Evolutionary conservation across 2,797 vertebrate species (phyloP), one percentile per base, ranked within the genome.

Genomic region (Acrossocheilus wenchowensis): DNA sequence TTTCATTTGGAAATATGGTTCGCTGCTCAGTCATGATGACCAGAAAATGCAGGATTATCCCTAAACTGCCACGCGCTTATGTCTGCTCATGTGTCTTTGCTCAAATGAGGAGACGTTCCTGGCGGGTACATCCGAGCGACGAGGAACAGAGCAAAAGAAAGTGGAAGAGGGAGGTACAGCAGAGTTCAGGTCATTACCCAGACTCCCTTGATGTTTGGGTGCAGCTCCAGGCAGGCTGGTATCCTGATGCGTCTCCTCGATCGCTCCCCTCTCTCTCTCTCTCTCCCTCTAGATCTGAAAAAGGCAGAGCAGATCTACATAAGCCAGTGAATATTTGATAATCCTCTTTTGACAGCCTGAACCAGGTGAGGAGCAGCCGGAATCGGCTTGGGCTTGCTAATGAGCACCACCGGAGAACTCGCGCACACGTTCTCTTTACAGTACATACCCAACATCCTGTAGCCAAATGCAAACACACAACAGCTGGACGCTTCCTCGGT

Each of bases 281-380:
- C 26, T 26, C 26, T 26, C 26, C 64, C 74, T 64, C 74, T 71
- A 68, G 75, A 82, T 85, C 84, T 88, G 64, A 83, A 68, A 84
- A 69, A 88, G 73, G 77, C 69, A 75, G 79, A 82, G 54, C 66
- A 78, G 73, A 87, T 89, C 87, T 90, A 87, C 90, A 89, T 87
- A 91, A 89, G 82, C 50, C 78, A 62, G 87, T 89, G 87, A 90
- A 91, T 90, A 85, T 89, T 91, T 91, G 84, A 91, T 89, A 90
- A 91, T 85, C 83, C 83, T 79, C 81, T 64, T 57, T 71, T 78
- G 85, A 85, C 88, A 89, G 86, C 73, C 74, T 34, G 60, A 83
- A 86, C 74, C 83, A 87, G 79, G 83, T 69, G 74, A 50, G 54
- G 60, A 75, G 80, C 83, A 82, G 60, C 81, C 26, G 21, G 81